These are phyloP conservation scores for Lutjanus campechanus DNA, from an alignment of 2,797 vertebrate species.

Conservation along the genomic window DNA sequence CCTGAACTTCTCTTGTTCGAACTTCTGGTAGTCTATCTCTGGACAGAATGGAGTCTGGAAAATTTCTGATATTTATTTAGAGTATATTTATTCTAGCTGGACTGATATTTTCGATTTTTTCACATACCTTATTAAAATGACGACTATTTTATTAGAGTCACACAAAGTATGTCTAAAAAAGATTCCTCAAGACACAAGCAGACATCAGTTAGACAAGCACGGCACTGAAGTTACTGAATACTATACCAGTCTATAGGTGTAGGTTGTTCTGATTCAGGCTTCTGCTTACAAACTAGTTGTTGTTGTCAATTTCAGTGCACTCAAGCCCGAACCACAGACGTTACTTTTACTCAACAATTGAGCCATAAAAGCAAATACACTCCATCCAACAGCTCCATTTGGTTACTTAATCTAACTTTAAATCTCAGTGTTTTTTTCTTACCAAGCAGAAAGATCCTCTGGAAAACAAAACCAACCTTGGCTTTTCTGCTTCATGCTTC, in stretches of 20 bases:
- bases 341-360: no score
- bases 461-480: background rate
- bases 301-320: no score
- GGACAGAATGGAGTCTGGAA: background rate
- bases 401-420: background rate
- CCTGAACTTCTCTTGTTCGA: no score
- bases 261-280: no score
- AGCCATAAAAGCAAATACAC: no score
- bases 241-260: no score
- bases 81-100: background rate
- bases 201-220: no score
- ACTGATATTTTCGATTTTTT: background rate
- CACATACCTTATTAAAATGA: background rate
- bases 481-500: background rate
- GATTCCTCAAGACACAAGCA: background rate
- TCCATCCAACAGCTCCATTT: no score
- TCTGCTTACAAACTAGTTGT: no score
- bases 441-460: background rate
- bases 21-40: background rate
- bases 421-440: background rate
- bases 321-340: no score
- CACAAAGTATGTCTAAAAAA: background rate
- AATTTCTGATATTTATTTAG: background rate
- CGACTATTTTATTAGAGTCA: background rate
- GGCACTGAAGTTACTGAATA: no score